Base-by-base conservation (phyloP, 1,140 invertebrate species). In the Drosophila willistoni region DNA sequence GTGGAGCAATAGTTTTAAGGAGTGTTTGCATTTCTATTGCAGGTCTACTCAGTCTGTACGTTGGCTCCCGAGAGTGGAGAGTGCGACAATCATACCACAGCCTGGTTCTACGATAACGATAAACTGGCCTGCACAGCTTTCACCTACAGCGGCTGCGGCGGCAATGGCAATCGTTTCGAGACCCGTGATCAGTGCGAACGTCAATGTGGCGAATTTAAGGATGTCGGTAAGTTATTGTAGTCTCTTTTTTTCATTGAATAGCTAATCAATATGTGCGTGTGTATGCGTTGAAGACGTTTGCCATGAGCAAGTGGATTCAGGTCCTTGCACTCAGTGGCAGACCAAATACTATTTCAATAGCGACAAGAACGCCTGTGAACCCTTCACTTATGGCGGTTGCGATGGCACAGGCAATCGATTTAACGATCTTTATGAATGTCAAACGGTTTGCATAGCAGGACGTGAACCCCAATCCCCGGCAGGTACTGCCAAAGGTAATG, bases 371-470 rank as follows among this genome's bases (percentile, higher is more conserved):
- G 92, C 76, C 74, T 97, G 95, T 91, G 93, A 93, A 47, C 92
- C 94, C 77, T 98, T 98, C 92, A 93, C 93, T 10, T 99, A 97
- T 87, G 95, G 95, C 55, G 98, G 98, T 68, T 98, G 97, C 91
- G 95, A 94, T 42, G 98, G 97, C 56, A 98, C 96, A 78, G 95
- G 94, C 22, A 98, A 98, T 91, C 95, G 96, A 79, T 98, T 98
- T 92, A 94, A 93, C 63, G 94, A 94, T 17, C 92, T 93, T 59
- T 92, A 94, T 47, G 95, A 97, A 74, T 98, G 97, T 89, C 94
- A 95, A 81, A 93, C 93, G 5, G 93, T 95, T 76, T 97, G 96
- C 90, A 68, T 92, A 54, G 77, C 77, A 9, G 85, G 78, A 17
- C 89, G 90, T 33, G 91, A 91, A 54, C 90, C 90, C 10, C 56